Conservation (phyloP, 2,797 vertebrate genomes). For the Saxicola maurus region DNA sequence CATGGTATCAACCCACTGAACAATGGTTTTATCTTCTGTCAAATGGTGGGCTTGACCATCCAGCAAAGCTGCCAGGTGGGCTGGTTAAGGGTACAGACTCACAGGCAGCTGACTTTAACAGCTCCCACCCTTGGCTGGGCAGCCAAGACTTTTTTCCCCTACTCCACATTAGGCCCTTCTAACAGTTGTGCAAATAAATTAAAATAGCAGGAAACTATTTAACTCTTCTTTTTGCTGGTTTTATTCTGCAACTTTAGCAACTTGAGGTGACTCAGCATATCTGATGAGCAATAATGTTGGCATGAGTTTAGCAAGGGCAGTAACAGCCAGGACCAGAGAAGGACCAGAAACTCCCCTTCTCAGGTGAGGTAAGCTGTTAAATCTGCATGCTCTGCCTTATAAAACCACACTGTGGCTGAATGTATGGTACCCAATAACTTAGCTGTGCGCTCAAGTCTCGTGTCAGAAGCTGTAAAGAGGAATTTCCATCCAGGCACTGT, state of each 20-base stretch:
- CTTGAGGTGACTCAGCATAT: background rate
- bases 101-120: background rate
- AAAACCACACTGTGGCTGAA: background rate
- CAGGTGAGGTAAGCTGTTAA: background rate
- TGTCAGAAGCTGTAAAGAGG: background rate
- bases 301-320: background rate
- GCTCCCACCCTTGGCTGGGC: background rate
- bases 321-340: background rate
- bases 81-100: background rate
- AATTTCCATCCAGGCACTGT: background rate
- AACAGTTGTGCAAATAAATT: background rate
- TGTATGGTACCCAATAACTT: background rate
- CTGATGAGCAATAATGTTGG: background rate
- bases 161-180: background rate
- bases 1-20: background rate
- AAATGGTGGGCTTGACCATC: background rate
- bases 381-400: background rate
- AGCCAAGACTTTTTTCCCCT: background rate
- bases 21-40: background rate
- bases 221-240: background rate
- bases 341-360: background rate
- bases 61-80: background rate
- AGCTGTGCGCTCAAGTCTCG: background rate
- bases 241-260: constrained; percentile 4
- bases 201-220: background rate